Base-by-base conservation (phyloP, 2,797 vertebrate genomes). In the Astyanax mexicanus region DNA sequence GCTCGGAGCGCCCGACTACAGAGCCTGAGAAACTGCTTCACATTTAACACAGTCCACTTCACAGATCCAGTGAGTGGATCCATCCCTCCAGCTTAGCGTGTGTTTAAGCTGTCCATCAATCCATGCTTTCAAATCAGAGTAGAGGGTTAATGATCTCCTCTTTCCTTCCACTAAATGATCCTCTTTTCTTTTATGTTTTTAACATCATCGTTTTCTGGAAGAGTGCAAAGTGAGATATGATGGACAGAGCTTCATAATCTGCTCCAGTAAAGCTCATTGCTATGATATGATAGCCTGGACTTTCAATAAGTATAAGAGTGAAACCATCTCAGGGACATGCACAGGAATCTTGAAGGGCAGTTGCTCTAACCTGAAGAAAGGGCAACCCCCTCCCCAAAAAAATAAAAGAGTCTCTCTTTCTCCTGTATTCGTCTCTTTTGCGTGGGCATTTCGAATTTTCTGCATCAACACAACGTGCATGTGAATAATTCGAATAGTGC, bases 21-120 rank as follows among this genome's bases (percentile, higher is more conserved):
- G 35, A 69, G 45, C 45, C 74, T 52, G 47, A 21, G 49, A 54
- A 69, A 15, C 40, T 19, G 52, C 52, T 49, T n/a, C 49, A n/a
- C 21, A 12, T 65, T 66, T 32, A 32, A 25, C 40, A 19, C 23
- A 32, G 15, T 25, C 42, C 45, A 47, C 13, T 25, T 42, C 45
- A 69, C 47, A 58, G 3, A 40, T 25, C 19, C 27, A 51, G 19
- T 21, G n/a, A n/a, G n/a, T n/a, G n/a, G n/a, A n/a, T n/a, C 15
- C n/a, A 29, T 19, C 13, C 32, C 29, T 47, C 7, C 6, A 47
- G 62, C 25, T 29, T 66, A 38, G 10, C 23, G 35, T 27, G 6
- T 29, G 10, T 51, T 60, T 74, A 19, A 65, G 42, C 64, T 40
- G 21, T 32, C 54, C 40, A 47, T 29, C 52, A 0, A 58, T 58